These are phyloP conservation scores for Muscicapa comitata DNA, from an alignment of 2,797 vertebrate genomes.

Conservation along the genomic window DNA sequence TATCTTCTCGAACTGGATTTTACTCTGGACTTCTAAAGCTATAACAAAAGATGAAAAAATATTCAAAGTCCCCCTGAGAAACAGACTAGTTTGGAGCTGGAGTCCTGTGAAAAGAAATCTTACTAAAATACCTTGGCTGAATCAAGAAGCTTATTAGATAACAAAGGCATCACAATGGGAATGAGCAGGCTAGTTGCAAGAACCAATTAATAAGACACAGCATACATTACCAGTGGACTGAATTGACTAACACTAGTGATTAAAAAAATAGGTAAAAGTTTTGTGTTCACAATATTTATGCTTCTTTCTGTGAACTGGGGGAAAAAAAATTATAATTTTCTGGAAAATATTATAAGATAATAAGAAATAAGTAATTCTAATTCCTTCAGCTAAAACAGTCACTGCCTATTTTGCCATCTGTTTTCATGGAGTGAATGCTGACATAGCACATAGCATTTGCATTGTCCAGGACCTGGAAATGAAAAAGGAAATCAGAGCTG, in stretches of 20 bases:
- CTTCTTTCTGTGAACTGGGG: not conserved
- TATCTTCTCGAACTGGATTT: not conserved
- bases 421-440: not conserved
- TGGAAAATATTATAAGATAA: not conserved
- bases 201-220: constrained; percentile 14
- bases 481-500: not conserved
- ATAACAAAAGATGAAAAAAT: not conserved
- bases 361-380: not conserved
- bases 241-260: not conserved
- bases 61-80: not conserved
- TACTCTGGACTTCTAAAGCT: not conserved
- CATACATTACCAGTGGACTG: not conserved
- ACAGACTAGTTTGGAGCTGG: not conserved
- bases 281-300: not conserved
- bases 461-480: not conserved
- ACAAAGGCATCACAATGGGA: not conserved
- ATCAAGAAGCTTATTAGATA: constrained; percentile 24
- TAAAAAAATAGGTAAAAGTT: not conserved
- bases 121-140: not conserved
- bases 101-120: not conserved
- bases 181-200: not conserved
- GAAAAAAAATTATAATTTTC: not conserved
- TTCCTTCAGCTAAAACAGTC: not conserved
- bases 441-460: not conserved
- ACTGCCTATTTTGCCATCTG: not conserved